Evolutionary conservation across 2,797 vertebrate genomes (phyloP).

Genomic region (Sciurus vulgaris): DNA sequence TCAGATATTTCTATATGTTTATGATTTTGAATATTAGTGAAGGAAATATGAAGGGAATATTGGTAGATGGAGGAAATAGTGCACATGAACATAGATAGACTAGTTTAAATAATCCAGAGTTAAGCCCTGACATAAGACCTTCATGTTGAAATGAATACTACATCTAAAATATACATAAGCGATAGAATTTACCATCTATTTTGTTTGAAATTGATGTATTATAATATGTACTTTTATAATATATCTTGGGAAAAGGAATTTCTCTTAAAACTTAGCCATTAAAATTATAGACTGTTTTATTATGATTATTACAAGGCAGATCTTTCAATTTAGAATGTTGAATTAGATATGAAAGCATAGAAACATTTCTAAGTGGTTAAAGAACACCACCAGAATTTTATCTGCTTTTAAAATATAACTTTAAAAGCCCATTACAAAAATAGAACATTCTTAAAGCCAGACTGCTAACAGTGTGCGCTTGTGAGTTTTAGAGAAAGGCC

Average conservation of each 20-base stretch:
- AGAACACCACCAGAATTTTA: constrained; percentile 55
- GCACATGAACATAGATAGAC: not conserved
- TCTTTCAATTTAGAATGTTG: constrained; percentile 54
- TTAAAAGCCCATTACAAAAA: constrained; percentile 68
- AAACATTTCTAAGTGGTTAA: constrained; percentile 67
- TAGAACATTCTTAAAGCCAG: constrained; percentile 60
- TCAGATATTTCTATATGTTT: not conserved
- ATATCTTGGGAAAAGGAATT: constrained; percentile 26
- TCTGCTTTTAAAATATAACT: constrained; percentile 63
- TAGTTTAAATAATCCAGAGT: not conserved
- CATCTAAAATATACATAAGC: not conserved
- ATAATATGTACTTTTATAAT: not conserved
- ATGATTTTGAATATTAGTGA: not conserved
- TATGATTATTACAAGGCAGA: not conserved
- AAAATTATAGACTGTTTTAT: constrained; percentile 42
- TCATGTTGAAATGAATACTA: not conserved
- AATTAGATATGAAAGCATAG: constrained; percentile 70
- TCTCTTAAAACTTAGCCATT: constrained; percentile 15
- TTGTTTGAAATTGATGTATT: not conserved
- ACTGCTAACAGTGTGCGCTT: constrained; percentile 49
- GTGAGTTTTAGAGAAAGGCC: not conserved
- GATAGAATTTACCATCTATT: not conserved
- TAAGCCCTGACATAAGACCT: not conserved
- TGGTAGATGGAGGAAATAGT: not conserved
- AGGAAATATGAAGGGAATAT: not conserved